Conservation (phyloP, 1,140 invertebrate species). For the Drosophila hydei region DNA sequence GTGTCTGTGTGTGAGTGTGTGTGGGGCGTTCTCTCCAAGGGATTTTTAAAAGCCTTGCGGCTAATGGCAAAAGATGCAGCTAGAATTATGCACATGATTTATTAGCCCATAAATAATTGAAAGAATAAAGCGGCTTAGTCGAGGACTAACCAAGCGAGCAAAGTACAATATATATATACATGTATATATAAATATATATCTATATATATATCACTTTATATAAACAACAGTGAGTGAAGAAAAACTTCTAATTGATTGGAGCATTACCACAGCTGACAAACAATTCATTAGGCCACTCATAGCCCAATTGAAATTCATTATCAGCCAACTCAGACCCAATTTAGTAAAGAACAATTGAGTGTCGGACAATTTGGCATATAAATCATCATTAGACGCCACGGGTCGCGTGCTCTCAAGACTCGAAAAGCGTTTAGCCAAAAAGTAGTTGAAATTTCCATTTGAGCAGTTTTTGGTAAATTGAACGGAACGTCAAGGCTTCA, state of each 20-base stretch:
- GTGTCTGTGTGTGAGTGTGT: constrained; percentile 6
- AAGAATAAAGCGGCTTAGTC: neutral
- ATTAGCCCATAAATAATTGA: constrained; percentile 15
- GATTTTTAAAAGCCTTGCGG: constrained; percentile 26
- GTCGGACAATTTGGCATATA: constrained; percentile 45
- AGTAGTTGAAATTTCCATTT: constrained; percentile 74
- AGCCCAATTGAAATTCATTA: constrained; percentile 64
- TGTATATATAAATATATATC: neutral
- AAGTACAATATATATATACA: too few relatives aligned
- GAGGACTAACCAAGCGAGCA: too few relatives aligned
- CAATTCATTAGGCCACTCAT: constrained; percentile 51
- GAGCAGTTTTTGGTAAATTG: constrained; percentile 78
- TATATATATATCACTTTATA: neutral
- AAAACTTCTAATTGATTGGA: neutral
- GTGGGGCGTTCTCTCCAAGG: constrained; percentile 7
- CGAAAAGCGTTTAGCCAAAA: constrained; percentile 2
- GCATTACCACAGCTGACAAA: constrained; percentile 1
- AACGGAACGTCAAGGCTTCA: constrained; percentile 67
- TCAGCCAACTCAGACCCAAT: constrained; percentile 48
- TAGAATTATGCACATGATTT: constrained; percentile 34
- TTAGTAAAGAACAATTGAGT: constrained; percentile 20
- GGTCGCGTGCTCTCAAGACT: neutral
- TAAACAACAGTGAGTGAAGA: too few relatives aligned
- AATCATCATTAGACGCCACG: constrained; percentile 65
- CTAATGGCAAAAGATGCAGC: constrained; percentile 37